Evolutionary conservation across 2,888 invertebrate species (phyloP).

Genomic region (Parasteatoda lunata): DNA sequence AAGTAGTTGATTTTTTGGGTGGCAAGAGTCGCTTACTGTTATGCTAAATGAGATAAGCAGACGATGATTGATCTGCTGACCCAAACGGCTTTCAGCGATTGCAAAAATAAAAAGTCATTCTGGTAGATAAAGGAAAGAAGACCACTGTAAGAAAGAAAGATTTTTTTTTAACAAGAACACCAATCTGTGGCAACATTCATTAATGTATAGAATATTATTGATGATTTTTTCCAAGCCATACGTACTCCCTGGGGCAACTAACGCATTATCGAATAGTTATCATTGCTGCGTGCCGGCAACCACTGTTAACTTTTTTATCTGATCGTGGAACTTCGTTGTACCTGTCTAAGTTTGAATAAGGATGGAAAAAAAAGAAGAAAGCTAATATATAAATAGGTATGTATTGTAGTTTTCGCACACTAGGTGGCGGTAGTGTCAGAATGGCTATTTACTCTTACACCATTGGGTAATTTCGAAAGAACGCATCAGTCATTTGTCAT

Average conservation of each 20-base stretch:
- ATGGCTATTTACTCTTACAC: slow-evolving; percentile 24
- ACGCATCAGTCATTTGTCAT: slow-evolving; percentile 16
- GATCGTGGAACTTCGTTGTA: slow-evolving; percentile 37
- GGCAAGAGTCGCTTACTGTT: slow-evolving; percentile 53
- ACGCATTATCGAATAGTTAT: slow-evolving; percentile 66
- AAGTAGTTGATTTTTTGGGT: slow-evolving; percentile 63
- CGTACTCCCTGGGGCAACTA: slow-evolving; percentile 39
- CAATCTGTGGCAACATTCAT: slow-evolving; percentile 55
- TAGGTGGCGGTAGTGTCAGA: slow-evolving; percentile 42
- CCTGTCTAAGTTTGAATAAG: not conserved
- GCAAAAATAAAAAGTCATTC: not conserved
- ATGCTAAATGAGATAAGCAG: slow-evolving; percentile 40
- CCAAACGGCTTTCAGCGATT: slow-evolving; percentile 8
- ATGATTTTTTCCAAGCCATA: slow-evolving; percentile 50
- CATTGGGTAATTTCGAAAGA: slow-evolving; percentile 15
- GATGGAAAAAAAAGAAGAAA: not conserved
- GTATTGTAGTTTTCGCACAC: slow-evolving; percentile 15
- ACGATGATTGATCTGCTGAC: slow-evolving; percentile 56
- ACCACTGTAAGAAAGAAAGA: slow-evolving; percentile 18
- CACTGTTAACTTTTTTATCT: slow-evolving; percentile 34
- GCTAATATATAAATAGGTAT: not conserved
- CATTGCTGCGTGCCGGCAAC: slow-evolving; percentile 46
- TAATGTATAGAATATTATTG: slow-evolving; percentile 32
- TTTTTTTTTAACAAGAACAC: slow-evolving; percentile 22
- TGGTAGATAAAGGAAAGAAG: slow-evolving; percentile 28